Base-by-base conservation (phyloP, 2,113 vertebrate genomes). In the Halcyon senegalensis region DNA sequence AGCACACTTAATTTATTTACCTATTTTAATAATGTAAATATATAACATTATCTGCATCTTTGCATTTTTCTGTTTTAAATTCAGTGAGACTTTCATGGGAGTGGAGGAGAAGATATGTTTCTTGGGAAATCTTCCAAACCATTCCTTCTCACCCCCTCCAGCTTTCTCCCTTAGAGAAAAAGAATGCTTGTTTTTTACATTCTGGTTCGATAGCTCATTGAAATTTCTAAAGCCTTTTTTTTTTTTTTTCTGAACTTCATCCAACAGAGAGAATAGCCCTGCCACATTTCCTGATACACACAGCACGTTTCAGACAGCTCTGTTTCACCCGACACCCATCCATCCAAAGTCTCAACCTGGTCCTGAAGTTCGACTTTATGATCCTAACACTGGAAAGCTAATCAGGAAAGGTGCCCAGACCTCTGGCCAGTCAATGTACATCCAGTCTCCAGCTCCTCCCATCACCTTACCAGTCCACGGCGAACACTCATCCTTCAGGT, bases 351-450 rank as follows among this genome's bases (percentile, higher is more conserved):
- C 91, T 15, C 98, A 97, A 2, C 95, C 98, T 16, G 97, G 98
- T 72, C 99, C 98, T 0, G 98, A 98, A 72, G 97, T 98, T 60
- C 98, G 99, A 16, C 98, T 98, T 67, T 99, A 99, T 14, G 99
- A 99, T 92, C 97, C 99, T 2, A 98, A 98, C 93, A 99, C 99
- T 3, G 99, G 99, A 79, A 99, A 99, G 93, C 98, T 99, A 62
- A 99, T 99, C 96, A 98, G 99, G 64, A 98, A 98, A 69, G 98
- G 98, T 3, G 92, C 94, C 55, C 98, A 97, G 91, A 91, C 56
- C 28, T 91, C 85, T 21, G 97, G 89, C 39, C 98, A 98, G 14
- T 86, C 97, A 6, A 53, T 97, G 50, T 99, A 98, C 94, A 94
- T 98, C 77, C 99, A 99, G 58, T 79, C 97, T 30, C 98, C 99